These are phyloP conservation scores for Erebia ligea DNA, from an alignment of 2,888 invertebrate genomes.

Conservation along the genomic window DNA sequence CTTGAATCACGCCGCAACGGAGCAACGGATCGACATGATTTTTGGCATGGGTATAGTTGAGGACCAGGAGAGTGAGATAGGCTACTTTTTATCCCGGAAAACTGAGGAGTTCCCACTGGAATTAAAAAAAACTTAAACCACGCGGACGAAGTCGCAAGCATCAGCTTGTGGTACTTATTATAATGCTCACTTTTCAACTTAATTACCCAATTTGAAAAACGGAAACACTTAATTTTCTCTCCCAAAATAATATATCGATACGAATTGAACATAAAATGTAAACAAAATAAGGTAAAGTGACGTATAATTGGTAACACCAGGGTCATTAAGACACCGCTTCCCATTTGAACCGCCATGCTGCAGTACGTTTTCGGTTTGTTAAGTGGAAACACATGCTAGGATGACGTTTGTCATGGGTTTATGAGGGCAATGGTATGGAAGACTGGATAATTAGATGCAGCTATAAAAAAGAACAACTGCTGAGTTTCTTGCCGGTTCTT, in stretches of 20 bases:
- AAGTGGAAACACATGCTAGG: conserved; percentile 42
- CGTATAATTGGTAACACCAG: conserved; percentile 43
- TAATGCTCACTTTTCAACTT: background rate
- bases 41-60: no score
- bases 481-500: no score
- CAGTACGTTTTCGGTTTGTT: conserved; percentile 35
- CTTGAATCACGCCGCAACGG: no score
- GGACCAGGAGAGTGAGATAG: no score
- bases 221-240: conserved; percentile 4
- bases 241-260: conserved; percentile 23
- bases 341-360: conserved; percentile 36
- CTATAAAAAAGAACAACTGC: background rate
- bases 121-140: no score
- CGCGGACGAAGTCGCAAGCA: no score
- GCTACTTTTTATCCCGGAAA: no score
- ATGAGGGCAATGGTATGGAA: conserved; percentile 6
- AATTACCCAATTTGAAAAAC: background rate
- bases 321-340: conserved; percentile 32
- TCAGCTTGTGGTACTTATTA: no score
- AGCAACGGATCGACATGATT: no score
- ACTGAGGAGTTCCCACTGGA: no score
- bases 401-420: conserved; percentile 21
- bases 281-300: conserved; percentile 30
- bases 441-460: conserved; percentile 21
- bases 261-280: conserved; percentile 30